phyloP scores from a whole-genome alignment of 2,113 vertebrate genomes.

The Microtus montanus region DNA sequence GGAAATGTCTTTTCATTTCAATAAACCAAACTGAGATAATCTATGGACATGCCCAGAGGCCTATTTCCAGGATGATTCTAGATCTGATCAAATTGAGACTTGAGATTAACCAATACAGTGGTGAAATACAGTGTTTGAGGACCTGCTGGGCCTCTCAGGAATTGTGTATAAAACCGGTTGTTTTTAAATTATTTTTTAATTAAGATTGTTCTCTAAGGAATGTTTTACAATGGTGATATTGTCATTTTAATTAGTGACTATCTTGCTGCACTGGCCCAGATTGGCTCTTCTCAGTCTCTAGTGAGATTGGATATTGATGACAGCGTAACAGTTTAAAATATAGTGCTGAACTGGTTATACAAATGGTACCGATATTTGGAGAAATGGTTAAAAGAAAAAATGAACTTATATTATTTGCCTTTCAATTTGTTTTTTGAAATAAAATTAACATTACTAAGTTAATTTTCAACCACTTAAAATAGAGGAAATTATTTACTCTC shows the following conservation, averaged over 20 bases:
- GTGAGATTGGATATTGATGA: neutral
- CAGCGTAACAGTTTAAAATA: neutral
- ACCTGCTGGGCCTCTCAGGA: neutral
- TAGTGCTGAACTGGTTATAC: neutral
- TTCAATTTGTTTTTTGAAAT: neutral
- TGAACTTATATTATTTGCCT: neutral
- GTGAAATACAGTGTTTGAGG: neutral
- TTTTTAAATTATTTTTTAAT: neutral
- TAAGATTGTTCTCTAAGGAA: neutral
- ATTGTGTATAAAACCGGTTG: neutral
- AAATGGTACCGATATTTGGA: neutral
- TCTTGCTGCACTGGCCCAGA: neutral
- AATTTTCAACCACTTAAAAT: neutral
- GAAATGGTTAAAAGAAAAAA: neutral
- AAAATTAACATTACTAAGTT: neutral
- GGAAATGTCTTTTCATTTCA: neutral
- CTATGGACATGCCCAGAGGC: neutral
- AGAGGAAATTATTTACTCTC: neutral
- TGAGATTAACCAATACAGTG: neutral
- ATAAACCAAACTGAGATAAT: neutral
- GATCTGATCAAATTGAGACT: neutral
- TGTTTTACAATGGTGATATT: neutral
- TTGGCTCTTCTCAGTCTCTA: neutral
- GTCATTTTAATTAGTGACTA: neutral
- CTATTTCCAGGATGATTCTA: neutral